Conservation (phyloP, 2,113 vertebrate genomes). For the Chrysemys picta region DNA sequence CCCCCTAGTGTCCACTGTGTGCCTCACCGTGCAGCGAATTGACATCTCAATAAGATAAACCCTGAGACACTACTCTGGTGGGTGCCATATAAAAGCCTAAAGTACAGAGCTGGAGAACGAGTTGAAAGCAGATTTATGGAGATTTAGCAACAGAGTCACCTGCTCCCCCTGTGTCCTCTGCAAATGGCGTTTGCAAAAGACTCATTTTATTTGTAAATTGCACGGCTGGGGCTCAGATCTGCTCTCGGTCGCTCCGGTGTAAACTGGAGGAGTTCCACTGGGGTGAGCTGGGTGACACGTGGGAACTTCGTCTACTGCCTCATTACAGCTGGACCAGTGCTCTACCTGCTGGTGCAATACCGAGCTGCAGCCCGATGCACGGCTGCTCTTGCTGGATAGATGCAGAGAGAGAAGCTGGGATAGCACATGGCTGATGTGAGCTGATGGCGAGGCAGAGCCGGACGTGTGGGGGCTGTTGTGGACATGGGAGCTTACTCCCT, state of each 20-base stretch:
- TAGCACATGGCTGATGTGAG: too few relatives aligned
- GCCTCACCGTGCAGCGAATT: background rate
- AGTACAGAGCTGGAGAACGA: background rate
- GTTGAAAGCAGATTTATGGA: background rate
- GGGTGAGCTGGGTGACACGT: background rate
- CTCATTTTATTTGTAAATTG: background rate
- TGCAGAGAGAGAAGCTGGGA: background rate
- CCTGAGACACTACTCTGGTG: background rate
- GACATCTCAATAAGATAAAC: background rate
- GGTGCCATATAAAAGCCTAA: background rate
- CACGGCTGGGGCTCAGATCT: background rate
- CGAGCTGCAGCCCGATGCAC: background rate
- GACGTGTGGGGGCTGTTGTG: background rate
- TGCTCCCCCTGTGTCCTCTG: background rate
- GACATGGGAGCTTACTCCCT: background rate
- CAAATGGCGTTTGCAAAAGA: background rate
- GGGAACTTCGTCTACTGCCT: background rate
- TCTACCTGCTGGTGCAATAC: background rate
- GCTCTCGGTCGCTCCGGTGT: background rate
- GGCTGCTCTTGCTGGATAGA: background rate
- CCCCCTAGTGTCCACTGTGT: background rate
- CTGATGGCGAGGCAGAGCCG: background rate
- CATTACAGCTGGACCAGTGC: background rate
- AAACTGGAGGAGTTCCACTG: background rate
- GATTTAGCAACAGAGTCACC: background rate